Evolutionary conservation across 2,113 vertebrate genomes (phyloP), one percentile per base, ranked within the genome.

Genomic region (Charina bottae): DNA sequence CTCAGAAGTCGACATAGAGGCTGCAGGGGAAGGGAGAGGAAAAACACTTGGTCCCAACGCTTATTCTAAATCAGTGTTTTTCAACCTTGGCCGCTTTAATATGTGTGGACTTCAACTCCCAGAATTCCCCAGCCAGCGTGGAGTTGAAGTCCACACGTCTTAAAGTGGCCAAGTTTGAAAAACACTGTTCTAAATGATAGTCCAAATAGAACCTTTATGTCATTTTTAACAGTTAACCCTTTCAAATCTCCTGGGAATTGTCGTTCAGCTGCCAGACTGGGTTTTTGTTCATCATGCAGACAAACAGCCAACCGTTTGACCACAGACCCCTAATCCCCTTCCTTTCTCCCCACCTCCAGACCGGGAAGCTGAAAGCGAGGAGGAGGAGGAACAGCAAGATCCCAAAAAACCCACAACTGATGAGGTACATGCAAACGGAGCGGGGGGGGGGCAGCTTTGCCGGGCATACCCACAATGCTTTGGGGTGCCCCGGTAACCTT

Each of bases 361-460:
- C 97, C 98, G 98, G 54, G 98, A 99, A 84, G 98, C 97, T 1
- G 98, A 99, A 26, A 99, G 98, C 10, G 98, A 99, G 0, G 98
- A 99, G 7, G 98, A 99, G 3, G 98, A 99, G 56, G 93, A 97
- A 0, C 92, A 94, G 33, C 15, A 97, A 0, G 98, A 99, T 21
- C 97, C 93, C 54, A 99, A 99, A 93, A 99, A 98, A 93, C 97
- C 98, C 0, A 98, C 98, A 87, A 97, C 97, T 0, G 98, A 99
- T 19, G 98, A 99, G 98, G 98, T 98, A 49, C 0, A 1, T 59
- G 11, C 28, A 17, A 24, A 5, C 3, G 53, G 88, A 11, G n/a
- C n/a, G 85, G 49, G 49, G 49, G 13, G 62, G 62, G 28, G 46
- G 13, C 5, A 13, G 2, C 17, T 89, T 7, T n/a, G 42, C 13